phyloP scores from a whole-genome alignment of 2,888 invertebrate genomes.

The Eristalis tenax region DNA sequence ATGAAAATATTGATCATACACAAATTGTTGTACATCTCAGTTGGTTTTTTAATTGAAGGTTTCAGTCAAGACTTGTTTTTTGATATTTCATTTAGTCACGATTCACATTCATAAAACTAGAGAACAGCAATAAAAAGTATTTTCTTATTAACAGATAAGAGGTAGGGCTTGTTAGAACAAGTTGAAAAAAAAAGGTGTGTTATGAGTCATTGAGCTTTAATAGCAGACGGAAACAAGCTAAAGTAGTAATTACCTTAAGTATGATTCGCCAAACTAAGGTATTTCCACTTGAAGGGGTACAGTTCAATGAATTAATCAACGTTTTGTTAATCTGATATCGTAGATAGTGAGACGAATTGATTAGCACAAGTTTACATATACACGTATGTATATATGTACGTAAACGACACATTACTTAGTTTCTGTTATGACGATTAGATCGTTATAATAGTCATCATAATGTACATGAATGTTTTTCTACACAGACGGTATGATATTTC shows the following conservation, averaged over 20 bases:
- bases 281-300: not conserved
- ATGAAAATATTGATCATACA: not conserved
- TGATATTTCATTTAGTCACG: not conserved
- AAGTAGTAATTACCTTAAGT: constrained; percentile 8
- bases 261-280: not conserved
- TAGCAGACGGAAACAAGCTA: constrained; percentile 3
- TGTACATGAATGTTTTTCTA: not conserved
- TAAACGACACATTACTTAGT: not conserved
- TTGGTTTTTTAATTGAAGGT: not conserved
- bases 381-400: not conserved
- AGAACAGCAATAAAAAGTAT: not conserved
- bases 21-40: not conserved
- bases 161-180: not conserved
- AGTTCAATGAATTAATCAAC: constrained; percentile 15
- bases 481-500: not conserved
- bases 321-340: not conserved
- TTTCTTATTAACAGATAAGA: constrained; percentile 3
- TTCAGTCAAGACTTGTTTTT: not conserved
- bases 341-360: not conserved
- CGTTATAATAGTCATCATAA: not conserved
- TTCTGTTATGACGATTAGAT: not conserved
- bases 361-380: not conserved
- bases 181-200: not conserved
- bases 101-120: not conserved
- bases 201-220: constrained; percentile 26